Conservation (phyloP, 2,888 invertebrate genomes). For the Drosophila picticornis region DNA sequence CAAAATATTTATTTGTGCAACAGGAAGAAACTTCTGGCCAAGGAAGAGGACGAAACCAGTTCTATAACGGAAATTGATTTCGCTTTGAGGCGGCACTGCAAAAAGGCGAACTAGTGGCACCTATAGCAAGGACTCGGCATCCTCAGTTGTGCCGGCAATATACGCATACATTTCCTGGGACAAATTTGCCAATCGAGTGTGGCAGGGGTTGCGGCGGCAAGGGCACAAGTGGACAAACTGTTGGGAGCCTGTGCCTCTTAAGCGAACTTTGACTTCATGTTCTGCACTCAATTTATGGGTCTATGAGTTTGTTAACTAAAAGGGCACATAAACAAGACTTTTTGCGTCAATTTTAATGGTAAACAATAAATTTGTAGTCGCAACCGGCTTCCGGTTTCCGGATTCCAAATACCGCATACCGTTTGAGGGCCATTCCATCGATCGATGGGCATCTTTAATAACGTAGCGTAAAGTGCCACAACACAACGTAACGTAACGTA, state of each 20-base stretch:
- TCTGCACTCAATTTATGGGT: slow-evolving; percentile 78
- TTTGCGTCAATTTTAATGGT: slow-evolving; percentile 74
- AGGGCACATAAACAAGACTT: slow-evolving; percentile 78
- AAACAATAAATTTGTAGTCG: slow-evolving; percentile 65
- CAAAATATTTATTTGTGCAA: slow-evolving; percentile 79
- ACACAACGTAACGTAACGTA: slow-evolving; percentile 13
- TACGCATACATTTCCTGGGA: slow-evolving; percentile 78
- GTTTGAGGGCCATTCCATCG: slow-evolving; percentile 6
- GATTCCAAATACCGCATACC: slow-evolving; percentile 16
- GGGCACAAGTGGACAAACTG: neutral
- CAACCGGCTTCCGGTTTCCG: slow-evolving; percentile 28
- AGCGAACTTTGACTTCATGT: slow-evolving; percentile 77
- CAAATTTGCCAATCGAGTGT: slow-evolving; percentile 67
- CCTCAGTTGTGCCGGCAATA: slow-evolving; percentile 36
- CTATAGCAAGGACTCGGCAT: slow-evolving; percentile 24
- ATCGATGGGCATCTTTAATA: slow-evolving; percentile 50
- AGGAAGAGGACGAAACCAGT: slow-evolving; percentile 52
- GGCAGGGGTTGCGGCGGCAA: neutral
- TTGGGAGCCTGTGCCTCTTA: slow-evolving; percentile 47
- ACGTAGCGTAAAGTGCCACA: slow-evolving; percentile 8
- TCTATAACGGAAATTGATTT: slow-evolving; percentile 75
- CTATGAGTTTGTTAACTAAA: slow-evolving; percentile 80
- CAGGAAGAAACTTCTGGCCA: slow-evolving; percentile 73
- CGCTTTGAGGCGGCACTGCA: slow-evolving; percentile 59
- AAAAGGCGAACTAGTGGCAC: slow-evolving; percentile 23